Percentiles rank a stretch among this genome's conserved stretches.
phyloP scores from a whole-genome alignment of 1,140 invertebrate genomes.

The Brachionus paranguensis region DNA sequence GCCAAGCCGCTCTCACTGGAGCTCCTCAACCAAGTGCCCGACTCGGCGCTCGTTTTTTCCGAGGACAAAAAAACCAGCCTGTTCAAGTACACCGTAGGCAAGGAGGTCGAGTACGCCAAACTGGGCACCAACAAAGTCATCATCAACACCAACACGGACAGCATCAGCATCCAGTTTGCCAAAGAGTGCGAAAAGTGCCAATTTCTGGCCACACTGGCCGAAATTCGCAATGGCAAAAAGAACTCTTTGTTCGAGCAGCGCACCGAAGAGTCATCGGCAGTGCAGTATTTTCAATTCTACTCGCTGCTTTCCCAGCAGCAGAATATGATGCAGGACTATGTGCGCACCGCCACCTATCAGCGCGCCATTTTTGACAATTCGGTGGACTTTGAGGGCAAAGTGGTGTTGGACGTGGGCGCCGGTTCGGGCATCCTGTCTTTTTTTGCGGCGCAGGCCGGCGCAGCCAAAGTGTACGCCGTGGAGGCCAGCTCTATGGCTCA shows the following conservation, averaged over 20 bases:
- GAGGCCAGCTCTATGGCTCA: conserved; percentile 97
- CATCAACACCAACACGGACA: conserved; percentile 8
- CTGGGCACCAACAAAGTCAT: conserved; percentile 20
- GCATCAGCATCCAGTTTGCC: neutral
- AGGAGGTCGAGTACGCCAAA: conserved; percentile 33
- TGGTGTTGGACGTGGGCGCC: conserved; percentile 82
- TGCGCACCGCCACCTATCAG: conserved; percentile 95
- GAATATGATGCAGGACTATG: conserved; percentile 99
- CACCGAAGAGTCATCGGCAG: conserved; percentile 91
- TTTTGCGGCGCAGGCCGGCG: conserved; percentile 94
- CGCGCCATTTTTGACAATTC: conserved; percentile 87
- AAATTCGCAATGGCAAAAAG: conserved; percentile 41
- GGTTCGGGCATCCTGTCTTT: conserved; percentile 88
- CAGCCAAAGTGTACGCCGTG: conserved; percentile 91
- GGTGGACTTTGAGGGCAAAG: conserved; percentile 74
- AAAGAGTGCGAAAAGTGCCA: neutral
- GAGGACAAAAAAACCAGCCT: neutral
- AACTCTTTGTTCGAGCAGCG: conserved; percentile 77
- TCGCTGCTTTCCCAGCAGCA: conserved; percentile 97
- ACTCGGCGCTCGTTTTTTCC: neutral
- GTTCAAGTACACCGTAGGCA: neutral
- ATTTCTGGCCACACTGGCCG: neutral
- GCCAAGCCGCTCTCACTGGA: neutral
- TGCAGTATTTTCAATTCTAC: conserved; percentile 93
- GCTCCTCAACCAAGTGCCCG: neutral